Evolutionary conservation across 1,140 invertebrate species (phyloP), one percentile per base, ranked within the genome.

Genomic region (Pissodes strobi): DNA sequence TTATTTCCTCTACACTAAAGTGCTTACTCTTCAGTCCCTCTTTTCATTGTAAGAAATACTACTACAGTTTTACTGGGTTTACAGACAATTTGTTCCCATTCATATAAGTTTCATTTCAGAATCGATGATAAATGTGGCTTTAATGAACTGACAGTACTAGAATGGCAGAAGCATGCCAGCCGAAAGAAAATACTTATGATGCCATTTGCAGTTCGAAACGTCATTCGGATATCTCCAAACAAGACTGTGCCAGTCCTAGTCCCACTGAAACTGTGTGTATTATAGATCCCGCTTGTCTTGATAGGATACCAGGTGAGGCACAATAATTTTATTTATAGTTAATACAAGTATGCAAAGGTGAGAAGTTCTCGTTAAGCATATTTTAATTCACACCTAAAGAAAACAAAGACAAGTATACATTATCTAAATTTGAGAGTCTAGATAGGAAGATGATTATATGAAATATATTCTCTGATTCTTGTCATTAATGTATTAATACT

Each of bases 201-300:
- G 46, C 21, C 13, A 27, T 51, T 22, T 51, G 55, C 38, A 21
- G 74, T 74, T 74, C 73, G 67, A 66, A 55, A 69, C 56, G 48
- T 59, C 66, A 73, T 51, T 60, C 53, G 10, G 71, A 75, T 56
- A 57, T 74, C 51, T 61, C 69, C 22, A 77, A 77, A 72, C 69
- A 74, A 72, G 78, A 79, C 67, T 77, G 76, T 65, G 70, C 74
- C 37, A 79, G 77, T 59, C 76, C 76, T 56, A 79, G 78, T 68
- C 77, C 77, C 17, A 79, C 76, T 17, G 78, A 79, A 65, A 76
- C 75, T 43, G 72, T 77, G 25, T 77, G 75, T 69, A 67, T 72
- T 52, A 55, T 58, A 25, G 74, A 78, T 43, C 58, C 69, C 61
- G 68, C 70, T 58, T 74, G 60, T 62, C 38, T 68, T 56, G 25